A percentile compares a stretch with the other conserved stretches of the same genome.
These are phyloP conservation scores for Apotomis capreana DNA, from an alignment of 2,888 invertebrate genomes.

Conservation along the genomic window DNA sequence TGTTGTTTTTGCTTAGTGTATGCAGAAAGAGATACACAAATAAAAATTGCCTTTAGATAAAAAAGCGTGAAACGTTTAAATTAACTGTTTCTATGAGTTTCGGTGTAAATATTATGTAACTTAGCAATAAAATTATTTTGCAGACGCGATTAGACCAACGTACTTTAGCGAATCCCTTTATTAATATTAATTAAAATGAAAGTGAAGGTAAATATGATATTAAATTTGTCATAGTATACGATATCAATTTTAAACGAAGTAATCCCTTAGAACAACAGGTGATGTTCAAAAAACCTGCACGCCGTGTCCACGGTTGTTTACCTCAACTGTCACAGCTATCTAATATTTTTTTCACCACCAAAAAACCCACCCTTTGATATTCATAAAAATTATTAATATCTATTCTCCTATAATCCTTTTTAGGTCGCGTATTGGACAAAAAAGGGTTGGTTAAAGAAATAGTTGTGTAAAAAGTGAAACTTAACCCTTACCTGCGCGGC, in stretches of 20 bases:
- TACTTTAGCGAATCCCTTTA: background rate
- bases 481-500: slow-evolving; percentile 57
- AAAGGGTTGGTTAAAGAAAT: slow-evolving; percentile 62
- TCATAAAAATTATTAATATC: slow-evolving; percentile 59
- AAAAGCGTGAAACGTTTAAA: no score
- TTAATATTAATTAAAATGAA: background rate
- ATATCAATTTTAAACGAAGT: slow-evolving; percentile 20
- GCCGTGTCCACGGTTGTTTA: slow-evolving; percentile 73
- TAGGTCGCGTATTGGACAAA: slow-evolving; percentile 52
- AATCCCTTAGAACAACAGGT: slow-evolving; percentile 64
- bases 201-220: background rate
- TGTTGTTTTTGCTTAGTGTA: no score
- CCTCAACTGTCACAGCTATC: slow-evolving; percentile 77
- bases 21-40: no score
- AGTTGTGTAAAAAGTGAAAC: slow-evolving; percentile 65
- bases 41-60: no score
- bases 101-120: no score
- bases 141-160: no score
- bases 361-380: slow-evolving; percentile 55
- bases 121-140: no score
- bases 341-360: slow-evolving; percentile 61
- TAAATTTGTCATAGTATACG: background rate
- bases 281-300: slow-evolving; percentile 64
- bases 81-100: no score
- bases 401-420: slow-evolving; percentile 55